phyloP scores from a whole-genome alignment of 2,113 vertebrate genomes.

The Potamarius usumacintae region DNA sequence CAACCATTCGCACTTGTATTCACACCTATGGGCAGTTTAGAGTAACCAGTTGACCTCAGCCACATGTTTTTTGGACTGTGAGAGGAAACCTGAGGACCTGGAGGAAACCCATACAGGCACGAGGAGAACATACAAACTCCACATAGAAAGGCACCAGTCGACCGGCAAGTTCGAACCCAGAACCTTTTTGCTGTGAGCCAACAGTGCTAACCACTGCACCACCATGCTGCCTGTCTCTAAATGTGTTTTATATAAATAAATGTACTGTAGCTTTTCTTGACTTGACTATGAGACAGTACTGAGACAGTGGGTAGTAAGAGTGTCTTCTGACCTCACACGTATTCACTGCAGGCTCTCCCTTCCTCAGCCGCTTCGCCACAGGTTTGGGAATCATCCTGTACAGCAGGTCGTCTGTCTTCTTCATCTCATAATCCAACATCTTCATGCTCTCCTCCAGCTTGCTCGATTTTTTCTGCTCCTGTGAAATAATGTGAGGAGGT shows the following conservation, averaged over 20 bases:
- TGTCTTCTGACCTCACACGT: slow-evolving; percentile 71
- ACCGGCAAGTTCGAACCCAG: too few species aligned
- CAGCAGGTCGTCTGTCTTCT: slow-evolving; percentile 77
- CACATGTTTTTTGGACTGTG: too few species aligned
- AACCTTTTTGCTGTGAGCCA: too few species aligned
- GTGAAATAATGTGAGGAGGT: background rate
- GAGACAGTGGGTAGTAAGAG: background rate
- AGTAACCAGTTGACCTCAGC: too few species aligned
- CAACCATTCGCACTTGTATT: too few species aligned
- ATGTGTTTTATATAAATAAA: background rate
- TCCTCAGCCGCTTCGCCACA: slow-evolving; percentile 73
- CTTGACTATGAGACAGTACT: background rate
- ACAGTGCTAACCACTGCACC: too few species aligned
- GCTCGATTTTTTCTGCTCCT: slow-evolving; percentile 76
- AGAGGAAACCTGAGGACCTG: too few species aligned
- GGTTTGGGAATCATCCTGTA: slow-evolving; percentile 79
- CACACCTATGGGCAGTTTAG: too few species aligned
- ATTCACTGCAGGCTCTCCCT: slow-evolving; percentile 75
- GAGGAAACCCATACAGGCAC: too few species aligned
- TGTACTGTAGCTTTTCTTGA: too few species aligned
- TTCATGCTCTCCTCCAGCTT: slow-evolving; percentile 78
- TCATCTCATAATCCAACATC: slow-evolving; percentile 79
- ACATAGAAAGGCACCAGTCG: too few species aligned
- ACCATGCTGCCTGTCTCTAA: background rate
- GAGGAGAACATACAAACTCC: too few species aligned